Percentiles rank a stretch among this genome's conserved stretches.
Conservation (phyloP, 2,888 invertebrate genomes). For the Agrilus biguttatus region DNA sequence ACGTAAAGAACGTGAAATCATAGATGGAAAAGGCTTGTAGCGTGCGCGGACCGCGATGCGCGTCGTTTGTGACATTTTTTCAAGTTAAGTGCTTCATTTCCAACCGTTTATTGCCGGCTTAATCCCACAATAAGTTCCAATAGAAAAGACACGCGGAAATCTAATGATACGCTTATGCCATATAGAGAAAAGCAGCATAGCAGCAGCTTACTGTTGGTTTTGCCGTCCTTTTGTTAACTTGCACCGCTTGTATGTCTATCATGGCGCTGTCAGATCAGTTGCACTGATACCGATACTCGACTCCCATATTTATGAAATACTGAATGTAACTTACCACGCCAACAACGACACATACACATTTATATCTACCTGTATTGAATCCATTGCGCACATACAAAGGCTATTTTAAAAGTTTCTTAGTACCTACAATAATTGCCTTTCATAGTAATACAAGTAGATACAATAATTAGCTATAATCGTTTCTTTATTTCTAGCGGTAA, state of each 20-base stretch:
- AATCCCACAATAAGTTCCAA: slow-evolving; percentile 5
- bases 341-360: too few species aligned
- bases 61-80: not conserved
- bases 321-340: slow-evolving; percentile 5
- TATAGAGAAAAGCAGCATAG: slow-evolving; percentile 11
- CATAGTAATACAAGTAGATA: too few species aligned
- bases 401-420: too few species aligned
- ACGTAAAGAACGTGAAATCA: too few species aligned
- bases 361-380: slow-evolving; percentile 3
- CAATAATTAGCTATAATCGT: too few species aligned
- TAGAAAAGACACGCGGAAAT: slow-evolving; percentile 9
- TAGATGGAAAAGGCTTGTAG: too few species aligned
- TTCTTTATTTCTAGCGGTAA: too few species aligned
- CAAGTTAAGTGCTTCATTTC: not conserved
- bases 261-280: slow-evolving; percentile 12
- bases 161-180: slow-evolving; percentile 13
- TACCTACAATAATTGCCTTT: too few species aligned
- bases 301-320: slow-evolving; percentile 12
- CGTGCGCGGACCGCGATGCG: too few species aligned
- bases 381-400: not conserved
- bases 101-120: not conserved
- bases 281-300: slow-evolving; percentile 11
- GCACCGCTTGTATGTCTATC: slow-evolving; percentile 14
- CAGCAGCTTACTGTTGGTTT: slow-evolving; percentile 9
- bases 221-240: slow-evolving; percentile 12